Conservation (phyloP, 2,797 vertebrate species). For the Hydrolagus colliei region DNA sequence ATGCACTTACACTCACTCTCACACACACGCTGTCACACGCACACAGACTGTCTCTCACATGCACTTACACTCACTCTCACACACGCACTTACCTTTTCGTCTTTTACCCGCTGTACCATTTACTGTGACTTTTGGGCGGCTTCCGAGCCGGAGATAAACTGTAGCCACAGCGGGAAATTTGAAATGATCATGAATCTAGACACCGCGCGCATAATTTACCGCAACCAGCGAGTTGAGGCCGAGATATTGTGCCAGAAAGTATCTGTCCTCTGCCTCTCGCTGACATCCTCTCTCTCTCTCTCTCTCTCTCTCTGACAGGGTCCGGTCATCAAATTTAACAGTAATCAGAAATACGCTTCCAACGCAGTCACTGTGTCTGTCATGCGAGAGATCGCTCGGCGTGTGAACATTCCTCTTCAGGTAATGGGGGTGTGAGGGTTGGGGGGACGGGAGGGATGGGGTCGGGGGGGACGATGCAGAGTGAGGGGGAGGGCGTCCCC, state of each 20-base stretch:
- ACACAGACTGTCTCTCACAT: no score
- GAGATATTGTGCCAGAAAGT: no score
- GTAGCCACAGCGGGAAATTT: background rate
- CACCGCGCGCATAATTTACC: no score
- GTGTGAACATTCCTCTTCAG: constrained; percentile 78
- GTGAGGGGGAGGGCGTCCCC: background rate
- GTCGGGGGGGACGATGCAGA: background rate
- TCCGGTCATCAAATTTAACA: constrained; percentile 91
- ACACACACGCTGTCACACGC: background rate
- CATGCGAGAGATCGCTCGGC: constrained; percentile 70
- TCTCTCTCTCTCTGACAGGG: constrained; percentile 57
- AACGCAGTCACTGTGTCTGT: constrained; percentile 81
- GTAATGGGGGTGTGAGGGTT: constrained; percentile 46
- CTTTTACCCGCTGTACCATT: background rate
- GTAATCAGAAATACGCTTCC: constrained; percentile 90
- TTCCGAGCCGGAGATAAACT: background rate
- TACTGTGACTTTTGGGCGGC: background rate
- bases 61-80: background rate
- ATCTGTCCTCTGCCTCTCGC: no score
- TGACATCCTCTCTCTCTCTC: background rate
- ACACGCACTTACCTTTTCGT: background rate
- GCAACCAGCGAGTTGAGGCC: no score
- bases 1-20: background rate
- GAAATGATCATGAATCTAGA: no score
- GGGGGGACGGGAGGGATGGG: background rate